Evolutionary conservation across 2,797 vertebrate genomes (phyloP).

Genomic region (Okamejei kenojei): DNA sequence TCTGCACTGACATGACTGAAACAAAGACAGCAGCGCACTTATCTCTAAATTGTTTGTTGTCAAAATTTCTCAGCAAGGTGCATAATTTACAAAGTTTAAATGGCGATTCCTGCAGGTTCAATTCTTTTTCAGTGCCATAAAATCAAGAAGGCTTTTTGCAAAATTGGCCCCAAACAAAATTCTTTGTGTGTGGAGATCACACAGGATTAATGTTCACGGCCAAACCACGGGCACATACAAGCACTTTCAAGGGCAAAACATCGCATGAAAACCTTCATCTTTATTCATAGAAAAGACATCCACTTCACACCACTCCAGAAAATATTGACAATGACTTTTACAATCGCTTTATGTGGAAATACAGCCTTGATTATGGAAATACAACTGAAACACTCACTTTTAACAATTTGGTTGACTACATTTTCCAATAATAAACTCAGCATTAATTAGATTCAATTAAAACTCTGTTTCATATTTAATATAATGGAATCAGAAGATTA

Average conservation of each 20-base stretch:
- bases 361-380: not conserved
- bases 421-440: not conserved
- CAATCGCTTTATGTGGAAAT: not conserved
- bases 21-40: not conserved
- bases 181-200: not conserved
- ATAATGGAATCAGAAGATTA: not conserved
- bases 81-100: not conserved
- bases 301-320: not conserved
- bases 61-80: not conserved
- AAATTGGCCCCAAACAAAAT: not conserved
- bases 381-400: not conserved
- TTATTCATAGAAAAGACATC: not conserved
- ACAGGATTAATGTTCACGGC: not conserved
- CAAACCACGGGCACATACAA: not conserved
- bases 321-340: not conserved
- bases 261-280: not conserved
- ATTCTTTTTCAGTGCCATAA: not conserved
- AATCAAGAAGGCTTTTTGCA: not conserved
- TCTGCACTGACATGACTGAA: not conserved
- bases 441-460: not conserved
- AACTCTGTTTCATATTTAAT: not conserved
- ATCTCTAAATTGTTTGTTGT: not conserved
- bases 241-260: not conserved
- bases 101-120: slow-evolving; percentile 9
- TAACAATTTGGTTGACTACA: not conserved